Evolutionary conservation across 2,113 vertebrate species (phyloP), one percentile per base, ranked within the genome.

Genomic region (Pangasianodon gigas): DNA sequence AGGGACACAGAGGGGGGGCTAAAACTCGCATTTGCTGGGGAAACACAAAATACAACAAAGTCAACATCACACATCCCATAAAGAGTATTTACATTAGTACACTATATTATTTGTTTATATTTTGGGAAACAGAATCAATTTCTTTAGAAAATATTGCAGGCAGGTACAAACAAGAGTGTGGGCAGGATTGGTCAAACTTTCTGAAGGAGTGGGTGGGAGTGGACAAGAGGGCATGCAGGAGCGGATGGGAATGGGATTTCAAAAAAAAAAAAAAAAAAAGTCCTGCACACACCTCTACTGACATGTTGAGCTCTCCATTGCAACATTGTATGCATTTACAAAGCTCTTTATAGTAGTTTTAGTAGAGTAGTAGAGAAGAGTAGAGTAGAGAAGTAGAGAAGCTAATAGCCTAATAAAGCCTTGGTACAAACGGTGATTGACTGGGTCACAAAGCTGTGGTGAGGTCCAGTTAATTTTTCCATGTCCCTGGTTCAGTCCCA

Each of bases 1-100:
- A 94, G 32, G 0, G 82, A 93, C 58, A 96, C 85, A 0, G 93
- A 94, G 0, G 96, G 95, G 65, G 94, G 89, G 77, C 95, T 96
- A 90, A 95, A 96, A 67, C 54, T 93, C 91, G 90, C 32, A 74
- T 0, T n/a, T 4, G 3, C 92, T 92, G 32, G 5, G 26, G 41
- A 79, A 52, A 74, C 24, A 37, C 0, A 37, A 62, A 60, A 77
- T 0, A 32, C 51, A 4, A 13, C 1, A 41, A 3, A 79, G 32
- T 71, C 32, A 41, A 69, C 6, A 77, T 46, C 2, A 44, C 41
- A 74, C 37, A 37, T 37, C 1, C 37, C 37, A 37, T 32, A 74
- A 74, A 18, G 8, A 8, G 26, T 26, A 9, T 29, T 82, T 56
- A 44, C 4, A 84, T 41, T 56, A 14, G 0, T 6, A 26, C 32